Evolutionary conservation across 2,888 invertebrate species (phyloP), one percentile per base, ranked within the genome.

Genomic region (Corbicula japonica): DNA sequence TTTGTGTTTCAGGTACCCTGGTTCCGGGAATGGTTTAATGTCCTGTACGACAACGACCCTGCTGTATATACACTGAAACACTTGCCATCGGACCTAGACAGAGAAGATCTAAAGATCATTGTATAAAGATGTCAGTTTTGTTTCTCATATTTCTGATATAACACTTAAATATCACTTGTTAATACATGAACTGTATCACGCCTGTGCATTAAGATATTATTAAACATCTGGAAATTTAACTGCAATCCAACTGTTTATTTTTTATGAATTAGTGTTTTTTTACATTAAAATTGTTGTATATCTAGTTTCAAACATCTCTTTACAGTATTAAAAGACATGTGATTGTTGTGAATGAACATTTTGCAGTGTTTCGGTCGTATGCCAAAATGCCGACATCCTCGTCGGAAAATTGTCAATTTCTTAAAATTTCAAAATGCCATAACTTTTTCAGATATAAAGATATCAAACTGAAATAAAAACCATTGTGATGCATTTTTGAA

Each of bases 21-120:
- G 41, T 41, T 41, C 41, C 41, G 41, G 41, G 41, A 41, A 41
- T 41, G 41, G 41, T 41, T 41, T 41, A 41, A 41, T 41, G 41
- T 41, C 41, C 15, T 41, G 41, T 41, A 41, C 41, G 41, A 41
- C 41, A 41, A 41, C 41, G 41, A 41, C 41, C 41, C 41, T 41
- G 41, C 41, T 18, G 41, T 41, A 15, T 41, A 41, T 41, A 41
- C 41, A 41, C 41, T 41, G 12, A 41, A 41, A 41, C 41, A 41
- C 41, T 41, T 41, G 41, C 41, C 41, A 41, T 12, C 41, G 41
- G 41, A 41, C 41, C 41, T 41, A 41, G 41, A 41, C 41, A 41
- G 41, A 41, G 41, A 41, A 41, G 41, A 41, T 41, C 41, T 41
- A 41, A 41, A 41, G 15, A 41, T 41, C 41, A 41, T 41, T 41